Base-by-base conservation (phyloP, 2,888 invertebrate species). In the Tenthredo distinguenda region DNA sequence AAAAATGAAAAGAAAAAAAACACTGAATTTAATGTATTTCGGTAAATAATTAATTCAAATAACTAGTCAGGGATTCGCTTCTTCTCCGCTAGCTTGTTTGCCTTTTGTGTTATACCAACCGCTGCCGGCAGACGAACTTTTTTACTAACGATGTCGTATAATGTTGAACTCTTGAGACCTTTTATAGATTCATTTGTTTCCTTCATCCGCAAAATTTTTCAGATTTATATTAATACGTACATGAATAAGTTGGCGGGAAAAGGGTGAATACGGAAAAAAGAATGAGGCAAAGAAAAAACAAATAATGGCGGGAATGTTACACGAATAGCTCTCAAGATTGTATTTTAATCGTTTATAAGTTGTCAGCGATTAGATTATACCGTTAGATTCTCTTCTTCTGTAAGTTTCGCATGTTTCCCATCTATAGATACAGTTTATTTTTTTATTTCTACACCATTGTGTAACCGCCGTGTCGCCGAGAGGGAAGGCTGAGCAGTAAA, bases 381-480 rank as follows among this genome's bases (percentile, higher is more conserved):
- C 72, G 72, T 74, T 74, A 74, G 43, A n/a, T 40, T 43, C 21
- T 43, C 15, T 72, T 43, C 4, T 72, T 72, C 21, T 2, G 40
- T 34, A 68, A 34, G 21, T 43, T 74, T 43, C 72, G 40, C 72
- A 43, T 40, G 43, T 74, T 40, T 74, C 40, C 43, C 72, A 21
- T 43, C 43, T 40, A 18, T 43, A 21, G 40, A 12, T 21, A 74
- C n/a, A 40, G 43, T 77, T 77, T 10, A 18, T 55, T 50, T 77
- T 77, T n/a, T 77, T 43, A 43, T 74, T 43, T 9, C 55, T n/a
- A 55, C 77, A 31, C 18, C 34, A 50, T 85, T 85, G 50, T 85
- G 50, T 85, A 68, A 82, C 65, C 65, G 89, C 90, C 79, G 88
- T 88, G 86, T 89, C 88, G 86, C 88, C 88, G 50, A 89, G 85